Percentiles rank a stretch among this genome's conserved stretches.
phyloP scores from a whole-genome alignment of 2,113 vertebrate species.

The Madoqua kirkii region DNA sequence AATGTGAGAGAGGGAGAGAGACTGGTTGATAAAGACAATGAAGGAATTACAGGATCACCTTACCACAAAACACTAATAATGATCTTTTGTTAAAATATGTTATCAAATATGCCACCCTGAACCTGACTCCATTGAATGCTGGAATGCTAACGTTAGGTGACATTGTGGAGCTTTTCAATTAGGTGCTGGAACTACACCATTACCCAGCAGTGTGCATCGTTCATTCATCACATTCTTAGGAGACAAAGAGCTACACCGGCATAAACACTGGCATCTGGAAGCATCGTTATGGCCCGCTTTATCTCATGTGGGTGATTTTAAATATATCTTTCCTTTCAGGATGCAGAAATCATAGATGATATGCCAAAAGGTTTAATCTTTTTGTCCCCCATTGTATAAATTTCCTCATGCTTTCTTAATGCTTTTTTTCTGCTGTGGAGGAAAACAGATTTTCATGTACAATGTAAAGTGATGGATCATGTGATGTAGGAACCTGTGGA shows the following conservation, averaged over 20 bases:
- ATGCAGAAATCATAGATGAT: neutral
- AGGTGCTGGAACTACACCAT: neutral
- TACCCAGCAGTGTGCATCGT: rapidly evolving
- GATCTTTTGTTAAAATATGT: neutral
- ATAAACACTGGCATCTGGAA: neutral
- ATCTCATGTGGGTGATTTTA: neutral
- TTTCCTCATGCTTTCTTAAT: neutral
- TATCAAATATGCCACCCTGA: neutral
- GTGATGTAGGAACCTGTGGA: neutral
- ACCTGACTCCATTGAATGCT: neutral
- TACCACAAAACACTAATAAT: neutral
- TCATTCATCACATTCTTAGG: neutral
- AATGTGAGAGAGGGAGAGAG: neutral
- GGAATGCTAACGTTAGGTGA: neutral
- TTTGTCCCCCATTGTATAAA: neutral
- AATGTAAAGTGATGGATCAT: neutral
- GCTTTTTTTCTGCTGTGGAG: neutral
- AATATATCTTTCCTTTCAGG: neutral
- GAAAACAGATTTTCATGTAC: neutral
- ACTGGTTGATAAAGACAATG: neutral
- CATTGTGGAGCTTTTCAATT: neutral
- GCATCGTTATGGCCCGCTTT: rapidly evolving
- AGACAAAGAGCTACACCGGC: too few species aligned
- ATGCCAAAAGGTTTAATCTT: neutral
- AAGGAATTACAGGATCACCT: neutral